Percentiles rank a stretch among this genome's conserved stretches.
Evolutionary conservation across 2,888 invertebrate species (phyloP).

Genomic region (Digitonthophagus gazella): DNA sequence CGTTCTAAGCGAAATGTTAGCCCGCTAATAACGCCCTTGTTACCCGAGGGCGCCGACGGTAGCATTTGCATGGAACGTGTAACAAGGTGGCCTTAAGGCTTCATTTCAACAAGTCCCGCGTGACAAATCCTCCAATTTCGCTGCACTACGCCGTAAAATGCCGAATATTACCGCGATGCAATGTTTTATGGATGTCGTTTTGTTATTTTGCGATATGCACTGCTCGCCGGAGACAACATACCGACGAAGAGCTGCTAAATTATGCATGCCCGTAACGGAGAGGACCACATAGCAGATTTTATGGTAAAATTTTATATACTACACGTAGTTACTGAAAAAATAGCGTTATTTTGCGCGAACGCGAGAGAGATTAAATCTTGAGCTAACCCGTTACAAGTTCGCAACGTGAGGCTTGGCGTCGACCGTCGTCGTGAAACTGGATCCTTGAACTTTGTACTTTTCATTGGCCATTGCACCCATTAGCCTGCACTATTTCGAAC

Average conservation of each 20-base stretch:
- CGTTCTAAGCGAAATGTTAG: slow-evolving; percentile 22
- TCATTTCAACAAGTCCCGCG: not conserved
- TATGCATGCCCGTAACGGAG: not conserved
- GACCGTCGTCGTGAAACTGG: slow-evolving; percentile 25
- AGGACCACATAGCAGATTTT: not conserved
- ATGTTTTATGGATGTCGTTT: not conserved
- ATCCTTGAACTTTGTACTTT: slow-evolving; percentile 45
- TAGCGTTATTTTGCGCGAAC: not conserved
- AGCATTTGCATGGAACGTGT: not conserved
- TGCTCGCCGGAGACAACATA: not conserved
- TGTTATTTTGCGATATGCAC: not conserved
- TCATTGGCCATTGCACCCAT: slow-evolving; percentile 43
- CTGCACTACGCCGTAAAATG: not conserved
- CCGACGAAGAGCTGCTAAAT: not conserved
- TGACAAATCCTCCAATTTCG: not conserved
- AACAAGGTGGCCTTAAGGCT: not conserved
- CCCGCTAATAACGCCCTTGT: slow-evolving; percentile 8
- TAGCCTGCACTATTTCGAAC: slow-evolving; percentile 27
- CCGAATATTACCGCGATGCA: not conserved
- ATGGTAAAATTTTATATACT: not conserved
- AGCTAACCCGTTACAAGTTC: not conserved
- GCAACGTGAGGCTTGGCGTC: not conserved
- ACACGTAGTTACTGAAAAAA: not conserved
- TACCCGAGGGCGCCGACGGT: not conserved
- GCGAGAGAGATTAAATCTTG: not conserved